Percentiles rank a stretch among this genome's conserved stretches.
Conservation (phyloP, 2,888 invertebrate species). For the Cephus nigrinus region DNA sequence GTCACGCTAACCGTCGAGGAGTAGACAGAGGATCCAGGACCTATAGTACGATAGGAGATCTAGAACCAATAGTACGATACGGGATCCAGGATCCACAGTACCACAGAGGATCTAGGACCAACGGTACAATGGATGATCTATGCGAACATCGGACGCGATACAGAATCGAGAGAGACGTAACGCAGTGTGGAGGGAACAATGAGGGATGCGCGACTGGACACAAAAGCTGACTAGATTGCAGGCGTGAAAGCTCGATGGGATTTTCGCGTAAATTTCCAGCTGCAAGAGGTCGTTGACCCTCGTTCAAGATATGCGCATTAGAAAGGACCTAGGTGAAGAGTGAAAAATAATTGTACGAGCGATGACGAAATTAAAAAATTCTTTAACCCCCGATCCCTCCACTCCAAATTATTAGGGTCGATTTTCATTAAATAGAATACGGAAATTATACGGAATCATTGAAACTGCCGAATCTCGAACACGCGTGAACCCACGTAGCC, state of each 20-base stretch:
- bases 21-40: not conserved
- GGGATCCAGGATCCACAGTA: not conserved
- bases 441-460: not conserved
- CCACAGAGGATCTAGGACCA: not conserved
- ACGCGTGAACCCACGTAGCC: not conserved
- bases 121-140: conserved; percentile 36
- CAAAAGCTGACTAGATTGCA: conserved; percentile 44
- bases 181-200: conserved; percentile 14
- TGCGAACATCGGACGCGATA: conserved; percentile 37
- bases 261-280: not conserved
- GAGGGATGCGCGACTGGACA: conserved; percentile 23
- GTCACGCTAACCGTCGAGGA: not conserved
- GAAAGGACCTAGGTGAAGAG: not conserved
- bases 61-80: no score
- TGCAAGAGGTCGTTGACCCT: not conserved
- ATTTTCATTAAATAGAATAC: not conserved
- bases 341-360: not conserved
- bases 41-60: no score
- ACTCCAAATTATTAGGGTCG: no score
- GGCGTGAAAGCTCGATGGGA: conserved; percentile 36
- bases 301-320: not conserved
- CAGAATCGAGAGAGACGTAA: conserved; percentile 28
- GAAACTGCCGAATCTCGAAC: not conserved
- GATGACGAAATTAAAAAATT: not conserved
- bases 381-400: not conserved